phyloP scores from a whole-genome alignment of 2,797 vertebrate species.

The Oreonectes daqikongensis region DNA sequence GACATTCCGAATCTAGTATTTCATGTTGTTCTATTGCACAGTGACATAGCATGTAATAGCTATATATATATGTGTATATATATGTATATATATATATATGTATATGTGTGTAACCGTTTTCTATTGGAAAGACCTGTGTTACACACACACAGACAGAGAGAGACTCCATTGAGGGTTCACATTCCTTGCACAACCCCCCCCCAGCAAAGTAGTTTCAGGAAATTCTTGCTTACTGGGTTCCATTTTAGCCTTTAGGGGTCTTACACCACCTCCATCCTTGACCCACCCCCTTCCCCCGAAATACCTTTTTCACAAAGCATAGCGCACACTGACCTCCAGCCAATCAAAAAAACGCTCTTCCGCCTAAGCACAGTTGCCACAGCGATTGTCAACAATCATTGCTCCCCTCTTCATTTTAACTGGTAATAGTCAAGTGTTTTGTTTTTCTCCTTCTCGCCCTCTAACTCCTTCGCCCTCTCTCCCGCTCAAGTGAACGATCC shows the following conservation, averaged over 20 bases:
- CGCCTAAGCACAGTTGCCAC: slow-evolving; percentile 80
- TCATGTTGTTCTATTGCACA: slow-evolving; percentile 11
- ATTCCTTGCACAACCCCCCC: slow-evolving; percentile 36
- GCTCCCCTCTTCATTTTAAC: slow-evolving; percentile 79
- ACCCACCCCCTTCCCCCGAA: slow-evolving; percentile 68
- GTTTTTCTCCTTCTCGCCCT: slow-evolving; percentile 68
- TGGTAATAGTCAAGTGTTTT: slow-evolving; percentile 81
- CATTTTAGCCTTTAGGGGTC: slow-evolving; percentile 67
- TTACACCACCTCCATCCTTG: slow-evolving; percentile 66
- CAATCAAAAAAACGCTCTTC: slow-evolving; percentile 79
- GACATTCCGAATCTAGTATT: slow-evolving; percentile 2
- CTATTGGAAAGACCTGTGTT: not conserved
- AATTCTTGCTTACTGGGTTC: slow-evolving; percentile 67
- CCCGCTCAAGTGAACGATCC: slow-evolving; percentile 36
- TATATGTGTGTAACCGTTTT: slow-evolving; percentile 3
- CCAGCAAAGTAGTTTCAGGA: slow-evolving; percentile 60
- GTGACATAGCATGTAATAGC: not conserved
- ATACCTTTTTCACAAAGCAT: slow-evolving; percentile 76
- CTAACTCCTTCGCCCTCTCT: slow-evolving; percentile 60
- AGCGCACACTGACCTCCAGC: slow-evolving; percentile 77
- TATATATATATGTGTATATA: not conserved
- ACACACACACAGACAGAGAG: not conserved
- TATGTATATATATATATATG: too few species aligned
- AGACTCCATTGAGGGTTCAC: slow-evolving; percentile 18
- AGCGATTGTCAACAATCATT: slow-evolving; percentile 87